phyloP scores from a whole-genome alignment of 2,888 invertebrate genomes.

The Amphipyra tragopoginis region DNA sequence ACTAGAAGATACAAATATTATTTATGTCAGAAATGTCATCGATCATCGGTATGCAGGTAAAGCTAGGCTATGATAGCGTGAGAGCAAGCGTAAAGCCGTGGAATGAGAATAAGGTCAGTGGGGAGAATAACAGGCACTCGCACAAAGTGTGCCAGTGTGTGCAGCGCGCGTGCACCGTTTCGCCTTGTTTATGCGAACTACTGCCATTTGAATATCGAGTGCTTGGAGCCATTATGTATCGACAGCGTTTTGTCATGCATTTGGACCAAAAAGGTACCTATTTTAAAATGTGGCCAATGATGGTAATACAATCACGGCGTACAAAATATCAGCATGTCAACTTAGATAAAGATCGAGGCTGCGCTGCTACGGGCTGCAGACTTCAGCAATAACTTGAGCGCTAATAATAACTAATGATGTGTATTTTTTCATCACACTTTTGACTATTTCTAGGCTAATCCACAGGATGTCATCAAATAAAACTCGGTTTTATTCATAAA shows the following conservation, averaged over 20 bases:
- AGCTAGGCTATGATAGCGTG: slow-evolving; percentile 38
- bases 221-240: slow-evolving; percentile 21
- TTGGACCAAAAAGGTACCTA: slow-evolving; percentile 21
- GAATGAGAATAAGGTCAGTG: slow-evolving; percentile 60
- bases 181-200: slow-evolving; percentile 40
- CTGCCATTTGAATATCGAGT: slow-evolving; percentile 46
- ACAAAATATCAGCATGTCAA: too few relatives aligned
- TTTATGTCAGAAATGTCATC: neutral
- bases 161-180: slow-evolving; percentile 32
- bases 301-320: too few relatives aligned
- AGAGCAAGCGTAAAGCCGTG: slow-evolving; percentile 48
- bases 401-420: too few relatives aligned
- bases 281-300: slow-evolving; percentile 11
- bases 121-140: slow-evolving; percentile 52
- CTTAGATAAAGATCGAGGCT: too few relatives aligned
- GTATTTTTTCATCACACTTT: too few relatives aligned
- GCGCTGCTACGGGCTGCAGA: too few relatives aligned
- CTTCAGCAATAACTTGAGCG: too few relatives aligned
- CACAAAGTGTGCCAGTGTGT: slow-evolving; percentile 43
- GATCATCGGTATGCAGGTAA: slow-evolving; percentile 23
- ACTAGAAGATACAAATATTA: neutral
- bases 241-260: slow-evolving; percentile 17
- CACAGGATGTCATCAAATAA: too few relatives aligned
- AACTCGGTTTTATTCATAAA: too few relatives aligned
- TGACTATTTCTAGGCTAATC: too few relatives aligned